A percentile compares a stretch with the other conserved stretches of the same genome.
These are phyloP conservation scores for Hemistola chrysoprasaria DNA, from an alignment of 2,888 invertebrate genomes.

Conservation along the genomic window DNA sequence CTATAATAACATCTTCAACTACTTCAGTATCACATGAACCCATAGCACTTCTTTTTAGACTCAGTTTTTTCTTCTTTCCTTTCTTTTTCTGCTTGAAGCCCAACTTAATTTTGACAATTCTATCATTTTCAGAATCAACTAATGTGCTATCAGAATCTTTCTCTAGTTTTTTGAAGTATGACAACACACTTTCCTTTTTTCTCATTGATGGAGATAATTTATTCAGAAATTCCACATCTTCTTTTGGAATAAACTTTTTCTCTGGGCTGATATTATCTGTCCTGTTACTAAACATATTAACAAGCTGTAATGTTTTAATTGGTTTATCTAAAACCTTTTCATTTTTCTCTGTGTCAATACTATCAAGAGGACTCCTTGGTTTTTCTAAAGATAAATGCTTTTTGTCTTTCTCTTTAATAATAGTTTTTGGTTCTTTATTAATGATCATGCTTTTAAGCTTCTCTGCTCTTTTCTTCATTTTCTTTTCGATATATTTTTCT, in stretches of 20 bases:
- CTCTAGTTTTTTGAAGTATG: conserved; percentile 81
- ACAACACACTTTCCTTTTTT: conserved; percentile 83
- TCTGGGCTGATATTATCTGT: conserved; percentile 31
- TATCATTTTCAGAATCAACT: conserved; percentile 40
- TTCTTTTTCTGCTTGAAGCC: conserved; percentile 52
- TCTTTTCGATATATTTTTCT: conserved; percentile 79
- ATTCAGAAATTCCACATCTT: conserved; percentile 72
- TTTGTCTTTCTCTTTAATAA: conserved; percentile 23
- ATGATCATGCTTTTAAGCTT: conserved; percentile 75
- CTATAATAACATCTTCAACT: neutral
- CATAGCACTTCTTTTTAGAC: conserved; percentile 34
- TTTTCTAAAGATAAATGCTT: conserved; percentile 13
- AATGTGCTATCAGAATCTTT: conserved; percentile 44
- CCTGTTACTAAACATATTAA: conserved; percentile 51
- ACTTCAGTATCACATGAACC: conserved; percentile 21
- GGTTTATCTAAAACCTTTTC: conserved; percentile 26
- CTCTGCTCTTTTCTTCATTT: conserved; percentile 84
- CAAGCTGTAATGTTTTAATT: conserved; percentile 43
- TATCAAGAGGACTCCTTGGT: conserved; percentile 16
- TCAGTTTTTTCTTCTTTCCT: conserved; percentile 46
- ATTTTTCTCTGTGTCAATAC: conserved; percentile 19
- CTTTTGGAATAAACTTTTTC: conserved; percentile 44
- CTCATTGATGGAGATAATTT: conserved; percentile 82
- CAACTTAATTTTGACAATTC: conserved; percentile 57
- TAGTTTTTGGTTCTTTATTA: conserved; percentile 42